Evolutionary conservation across 2,113 vertebrate genomes (phyloP), one percentile per base, ranked within the genome.

Genomic region (Cottus gobio): DNA sequence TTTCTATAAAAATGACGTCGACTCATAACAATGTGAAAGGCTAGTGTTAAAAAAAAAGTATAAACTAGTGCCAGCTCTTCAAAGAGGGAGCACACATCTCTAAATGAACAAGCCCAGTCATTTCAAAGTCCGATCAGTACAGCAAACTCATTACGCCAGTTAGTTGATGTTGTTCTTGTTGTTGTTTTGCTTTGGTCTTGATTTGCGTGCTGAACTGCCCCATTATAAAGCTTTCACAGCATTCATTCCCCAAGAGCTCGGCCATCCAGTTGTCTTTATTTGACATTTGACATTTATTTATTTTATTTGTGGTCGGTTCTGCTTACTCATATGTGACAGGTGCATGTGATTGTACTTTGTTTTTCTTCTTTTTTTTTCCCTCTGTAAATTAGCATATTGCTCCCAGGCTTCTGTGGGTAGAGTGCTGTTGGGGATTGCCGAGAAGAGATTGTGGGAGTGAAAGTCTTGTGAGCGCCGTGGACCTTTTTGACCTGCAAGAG

Each of bases 341-440:
- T 83, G 52, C 16, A 28, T 88, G 44, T 64, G 22, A 64, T 66
- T 63, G 57, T 67, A 37, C n/a, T 50, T 57, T 57, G 10, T 56
- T 60, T 73, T 73, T 18, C 58, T 61, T 30, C 58, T n/a, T 62
- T 73, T 72, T 18, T 64, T 18, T 64, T 52, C 30, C 46, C 50
- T 22, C 64, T 50, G 48, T 22, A 44, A 56, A 89, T 90, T 70
- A 86, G 63, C 87, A 87, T 81, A 56, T 79, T 85, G 83, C 73
- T 81, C 50, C 62, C 39, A 57, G 71, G 65, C 57, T 66, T 83
- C 71, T 61, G 64, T 80, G 54, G 70, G 48, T 79, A 52, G 62
- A 83, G 76, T 87, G 82, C 58, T 82, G 76, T 83, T 79, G 79
- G 62, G 26, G 54, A 71, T 61, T 72, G 24, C 61, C 85, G 75